Evolutionary conservation across 2,888 invertebrate genomes (phyloP), one percentile per base, ranked within the genome.

Genomic region (Noctua comes): DNA sequence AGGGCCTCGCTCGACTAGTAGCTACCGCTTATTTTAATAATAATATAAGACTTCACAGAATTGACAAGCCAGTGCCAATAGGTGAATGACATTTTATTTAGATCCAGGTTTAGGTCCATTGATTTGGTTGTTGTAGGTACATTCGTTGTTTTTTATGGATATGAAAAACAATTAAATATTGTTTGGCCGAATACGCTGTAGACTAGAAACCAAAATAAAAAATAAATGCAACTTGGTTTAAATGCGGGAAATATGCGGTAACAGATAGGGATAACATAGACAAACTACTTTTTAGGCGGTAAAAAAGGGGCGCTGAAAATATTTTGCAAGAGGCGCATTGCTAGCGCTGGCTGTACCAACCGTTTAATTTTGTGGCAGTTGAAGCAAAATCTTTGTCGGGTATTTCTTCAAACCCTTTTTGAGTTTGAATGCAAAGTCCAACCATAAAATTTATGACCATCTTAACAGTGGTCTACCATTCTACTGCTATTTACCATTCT

Each of bases 251-350:
- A 57, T 77, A 77, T 46, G 13, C 11, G n/a, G 18, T 57, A 57
- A 48, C 54, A 27, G 65, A 57, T 40, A 66, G 46, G 65, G n/a
- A 64, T 77, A 77, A 27, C n/a, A 57, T 36, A 66, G 11, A 62
- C 62, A 76, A 59, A 77, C 27, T 43, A 64, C 43, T 43, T 64
- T 31, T 51, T 43, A 24, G 59, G 31, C 76, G 21, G 18, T 76
- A 76, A 77, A 65, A 64, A 77, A n/a, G 7, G 31, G n/a, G n/a
- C 11, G n/a, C 21, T 31, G 21, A 54, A 64, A 76, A 27, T 65
- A 36, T 77, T 77, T 65, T n/a, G 11, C 43, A 36, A 3, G 21
- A 13, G n/a, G 43, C 7, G n/a, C 59, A 48, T 48, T 16, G 6
- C 7, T 27, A 6, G 24, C 5, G 36, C n/a, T 73, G 36, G 48